Base-by-base conservation (phyloP, 2,797 vertebrate genomes). In the Scyliorhinus canicula region DNA sequence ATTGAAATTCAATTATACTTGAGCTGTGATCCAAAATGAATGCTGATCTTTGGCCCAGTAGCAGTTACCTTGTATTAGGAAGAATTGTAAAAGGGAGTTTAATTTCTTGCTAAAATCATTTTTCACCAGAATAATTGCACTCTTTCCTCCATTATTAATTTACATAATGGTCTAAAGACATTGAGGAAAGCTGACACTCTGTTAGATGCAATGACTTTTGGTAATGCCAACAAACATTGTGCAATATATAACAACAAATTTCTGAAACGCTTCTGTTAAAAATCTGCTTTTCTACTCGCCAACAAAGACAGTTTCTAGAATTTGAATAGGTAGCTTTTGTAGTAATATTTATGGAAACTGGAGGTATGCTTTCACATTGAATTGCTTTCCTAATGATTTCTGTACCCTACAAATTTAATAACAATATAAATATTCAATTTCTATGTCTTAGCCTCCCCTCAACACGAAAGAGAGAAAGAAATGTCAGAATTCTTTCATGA, bases 301-400 rank as follows among this genome's bases (percentile, higher is more conserved):
- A 57, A 40, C 0, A 60, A 50, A 50, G 47, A 93, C 35, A 3
- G 28, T 74, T 71, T 35, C 55, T n/a, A 16, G 28, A 31, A 12
- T 44, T 44, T 40, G 91, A 93, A 52, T 52, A 28, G 26, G 7
- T 16, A 26, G 44, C 21, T 93, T 69, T 28, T n/a, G 26, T 28
- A 21, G 16, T 74, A 28, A 28, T 50, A 28, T 71, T 94, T 52
- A 35, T n/a, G 47, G 88, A 65, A 65, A 44, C 57, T 40, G 35
- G 11, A 44, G 21, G 8, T 65, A 57, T n/a, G 21, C n/a, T 82
- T 85, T 63, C 35, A 91, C 21, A 55, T 91, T 63, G 35, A 19
- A 91, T 91, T 90, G 86, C 57, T 90, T 90, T 82, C 77, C n/a
- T 26, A 44, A 44, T 91, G 63, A 12, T 91, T 44, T 91, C n/a